Evolutionary conservation across 2,888 invertebrate genomes (phyloP), one percentile per base, ranked within the genome.

Genomic region (Agonum fuliginosum): DNA sequence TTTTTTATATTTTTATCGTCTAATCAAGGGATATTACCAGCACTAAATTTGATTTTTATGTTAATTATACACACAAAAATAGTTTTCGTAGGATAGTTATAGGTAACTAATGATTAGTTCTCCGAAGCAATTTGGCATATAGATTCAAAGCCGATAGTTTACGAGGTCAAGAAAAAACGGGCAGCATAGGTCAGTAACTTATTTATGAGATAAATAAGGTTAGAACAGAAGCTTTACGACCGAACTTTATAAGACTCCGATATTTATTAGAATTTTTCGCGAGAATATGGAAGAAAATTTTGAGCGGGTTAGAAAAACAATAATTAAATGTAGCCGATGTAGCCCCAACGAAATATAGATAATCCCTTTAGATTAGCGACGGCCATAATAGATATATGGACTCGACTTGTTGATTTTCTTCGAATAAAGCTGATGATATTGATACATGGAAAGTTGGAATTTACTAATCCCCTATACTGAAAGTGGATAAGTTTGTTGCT

Each of bases 401-500:
- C 20, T 10, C 48, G 22, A 54, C 54, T 54, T 54, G 54, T 54
- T 54, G 54, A 54, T 54, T 54, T n/a, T 54, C 54, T 54, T 22
- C 24, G n/a, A 8, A 37, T n/a, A n/a, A 37, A 37, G 37, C 10
- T n/a, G 37, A 37, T 5, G 34, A 67, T 41, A 67, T 41, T 67
- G 41, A 67, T 67, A 67, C 37, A 41, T 41, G 27, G 22, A 22
- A 67, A 37, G 67, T 67, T 41, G 41, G 48, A 51, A 54, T 19
- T 22, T 43, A 27, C 58, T 62, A 73, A 43, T 62, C 62, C 43
- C 19, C 24, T 62, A 24, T 72, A 72, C 22, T 30, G 62, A 22
- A 58, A 73, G 73, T 62, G 41, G 73, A 73, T 73, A 73, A 73
- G 73, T 54, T 73, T 41, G 41, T 62, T 24, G 22, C 58, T 58